Evolutionary conservation across 2,888 invertebrate genomes (phyloP).

Genomic region (Polydrusus pterygomalis): DNA sequence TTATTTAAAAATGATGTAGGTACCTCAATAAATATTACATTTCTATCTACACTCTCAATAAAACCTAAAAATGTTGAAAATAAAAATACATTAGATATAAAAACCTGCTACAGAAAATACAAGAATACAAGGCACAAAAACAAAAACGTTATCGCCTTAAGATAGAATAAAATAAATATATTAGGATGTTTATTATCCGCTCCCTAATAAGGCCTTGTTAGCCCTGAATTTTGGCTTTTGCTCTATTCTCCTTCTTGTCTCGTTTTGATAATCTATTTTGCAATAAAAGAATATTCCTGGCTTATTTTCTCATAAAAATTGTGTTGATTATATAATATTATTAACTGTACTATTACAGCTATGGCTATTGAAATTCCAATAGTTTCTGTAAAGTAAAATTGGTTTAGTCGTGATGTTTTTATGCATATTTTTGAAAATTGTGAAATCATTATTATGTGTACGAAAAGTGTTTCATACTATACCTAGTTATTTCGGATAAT

Average conservation of each 20-base stretch:
- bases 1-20: too few relatives aligned
- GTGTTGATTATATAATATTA: too few relatives aligned
- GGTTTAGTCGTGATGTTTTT: too few relatives aligned
- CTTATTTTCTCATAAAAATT: neutral
- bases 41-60: neutral
- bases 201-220: conserved; percentile 19
- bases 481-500: too few relatives aligned
- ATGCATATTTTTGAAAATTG: too few relatives aligned
- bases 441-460: too few relatives aligned
- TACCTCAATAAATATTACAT: neutral
- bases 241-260: conserved; percentile 2
- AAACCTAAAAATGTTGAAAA: neutral
- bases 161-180: conserved; percentile 31
- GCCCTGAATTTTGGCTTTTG: conserved; percentile 18
- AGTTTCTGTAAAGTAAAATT: too few relatives aligned
- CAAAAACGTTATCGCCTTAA: conserved; percentile 22
- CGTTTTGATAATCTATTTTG: conserved; percentile 11
- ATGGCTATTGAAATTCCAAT: too few relatives aligned
- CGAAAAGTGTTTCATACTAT: too few relatives aligned
- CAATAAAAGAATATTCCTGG: neutral
- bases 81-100: neutral
- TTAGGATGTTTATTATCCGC: conserved; percentile 17
- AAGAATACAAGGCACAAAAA: conserved; percentile 19
- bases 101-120: conserved; percentile 4
- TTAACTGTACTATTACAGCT: too few relatives aligned